Evolutionary conservation across 2,888 invertebrate species (phyloP), one percentile per base, ranked within the genome.

Genomic region (Limnephilus lunatus): DNA sequence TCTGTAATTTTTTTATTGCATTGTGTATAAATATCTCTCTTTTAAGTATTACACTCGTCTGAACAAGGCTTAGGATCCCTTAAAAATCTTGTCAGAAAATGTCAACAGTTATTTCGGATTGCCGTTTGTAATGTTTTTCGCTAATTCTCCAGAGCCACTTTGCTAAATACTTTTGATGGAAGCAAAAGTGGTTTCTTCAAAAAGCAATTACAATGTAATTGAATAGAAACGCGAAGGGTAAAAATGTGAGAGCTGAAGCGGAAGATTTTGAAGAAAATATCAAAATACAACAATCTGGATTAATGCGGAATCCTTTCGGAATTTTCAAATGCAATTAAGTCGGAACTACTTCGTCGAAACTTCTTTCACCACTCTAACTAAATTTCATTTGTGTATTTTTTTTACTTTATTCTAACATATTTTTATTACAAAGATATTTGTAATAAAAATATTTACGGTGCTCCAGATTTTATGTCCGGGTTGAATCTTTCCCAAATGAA

Each of bases 241-340:
- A 25, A 68, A 68, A n/a, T n/a, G n/a, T 25, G 68, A 68, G 68
- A 68, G n/a, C 68, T 2, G 9, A 68, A 48, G 31, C 31, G 53
- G 15, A 48, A 19, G 48, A 86, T 53, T 44, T 86, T 48, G 14
- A 30, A 83, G 83, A 53, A 87, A 87, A 87, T n/a, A 87, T 83
- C 83, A 83, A n/a, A 53, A 87, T 87, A 87, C 48, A 48, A 48
- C 86, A 53, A 87, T 87, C 86, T 48, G 30, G 31, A 87, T 48
- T 87, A 31, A 87, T 48, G 83, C 83, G 83, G 83, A 83, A 48
- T 53, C 48, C 48, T 87, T 87, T 53, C 15, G 15, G 86, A 31
- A 87, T 31, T 30, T 87, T 87, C 30, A 53, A 87, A 87, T 31
- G 68, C 87, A 87, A 87, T 87, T 87, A 87, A 48, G 87, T 68